Base-by-base conservation (phyloP, 2,888 invertebrate genomes). In the Margaritifera margaritifera region DNA sequence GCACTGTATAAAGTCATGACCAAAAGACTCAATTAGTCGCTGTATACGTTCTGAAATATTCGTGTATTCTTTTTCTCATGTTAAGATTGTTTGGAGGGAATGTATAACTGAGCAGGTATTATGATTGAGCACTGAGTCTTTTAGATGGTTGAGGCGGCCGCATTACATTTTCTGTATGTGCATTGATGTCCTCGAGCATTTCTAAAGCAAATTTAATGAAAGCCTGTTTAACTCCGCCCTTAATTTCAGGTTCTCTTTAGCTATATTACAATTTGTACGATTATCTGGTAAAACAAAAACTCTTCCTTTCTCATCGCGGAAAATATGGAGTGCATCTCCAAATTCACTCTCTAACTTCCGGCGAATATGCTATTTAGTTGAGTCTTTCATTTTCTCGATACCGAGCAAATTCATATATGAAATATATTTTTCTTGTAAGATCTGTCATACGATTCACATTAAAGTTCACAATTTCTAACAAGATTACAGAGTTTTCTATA, bases 271-370 rank as follows among this genome's bases (percentile, higher is more conserved):
- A 15, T 53, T 27, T 2, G 19, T 55, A 8, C 6, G 0, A 53
- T 31, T 54, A 53, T 22, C 54, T 6, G 63, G 31, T 20, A 54
- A 25, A 24, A 63, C 4, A 22, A 63, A 4, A 20, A 54, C 24
- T 11, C 42, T 63, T 54, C 55, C 55, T 15, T 54, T 63, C 6
- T 53, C 20, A 63, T 63, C 55, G 15, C 4, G 63, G 8, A 53
- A 27, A 15, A 63, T 63, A 50, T 50, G 8, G 6, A 55, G n/a
- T 18, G 2, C 20, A 31, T 25, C 19, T 42, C 55, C 63, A 53
- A 63, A 50, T 54, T 63, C 63, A 25, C 19, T 54, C 27, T 63
- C 63, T 54, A 63, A 54, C 15, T 55, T 63, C 4, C 63, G 52
- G 20, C 63, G 15, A 22, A 63, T 11, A 27, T 63, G 53, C 22